Evolutionary conservation across 2,888 invertebrate genomes (phyloP).

Genomic region (Corythucha ciliata): DNA sequence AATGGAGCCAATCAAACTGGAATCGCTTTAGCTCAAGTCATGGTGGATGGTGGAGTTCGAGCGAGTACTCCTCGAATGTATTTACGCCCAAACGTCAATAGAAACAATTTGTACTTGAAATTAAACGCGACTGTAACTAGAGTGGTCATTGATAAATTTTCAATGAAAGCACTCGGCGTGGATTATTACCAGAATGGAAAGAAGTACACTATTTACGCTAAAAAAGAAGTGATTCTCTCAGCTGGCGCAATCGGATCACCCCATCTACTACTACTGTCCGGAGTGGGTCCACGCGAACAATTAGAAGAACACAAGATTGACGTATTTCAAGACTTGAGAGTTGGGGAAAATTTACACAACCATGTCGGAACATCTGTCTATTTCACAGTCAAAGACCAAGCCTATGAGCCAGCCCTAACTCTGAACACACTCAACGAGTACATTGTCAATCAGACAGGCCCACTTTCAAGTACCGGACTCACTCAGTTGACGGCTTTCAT

Average conservation of each 20-base stretch:
- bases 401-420: constrained; percentile 27
- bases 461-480: constrained; percentile 42
- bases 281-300: constrained; percentile 49
- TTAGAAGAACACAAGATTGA: constrained; percentile 44
- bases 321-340: constrained; percentile 44
- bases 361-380: constrained; percentile 43
- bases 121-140: constrained; percentile 47
- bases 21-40: constrained; percentile 35
- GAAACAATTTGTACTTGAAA: constrained; percentile 39
- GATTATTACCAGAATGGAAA: constrained; percentile 48
- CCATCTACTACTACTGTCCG: constrained; percentile 59
- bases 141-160: constrained; percentile 45
- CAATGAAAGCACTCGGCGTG: constrained; percentile 61
- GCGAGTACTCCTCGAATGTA: constrained; percentile 48
- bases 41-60: constrained; percentile 36
- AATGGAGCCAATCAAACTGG: constrained; percentile 37
- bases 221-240: constrained; percentile 54
- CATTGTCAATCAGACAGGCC: constrained; percentile 40
- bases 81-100: constrained; percentile 40
- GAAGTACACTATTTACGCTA: constrained; percentile 53
- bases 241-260: constrained; percentile 58
- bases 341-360: constrained; percentile 51
- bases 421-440: constrained; percentile 40
- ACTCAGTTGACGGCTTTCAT: constrained; percentile 44
- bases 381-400: constrained; percentile 31